Evolutionary conservation across 2,797 vertebrate genomes (phyloP).

Genomic region (Premnoplex brunnescens): DNA sequence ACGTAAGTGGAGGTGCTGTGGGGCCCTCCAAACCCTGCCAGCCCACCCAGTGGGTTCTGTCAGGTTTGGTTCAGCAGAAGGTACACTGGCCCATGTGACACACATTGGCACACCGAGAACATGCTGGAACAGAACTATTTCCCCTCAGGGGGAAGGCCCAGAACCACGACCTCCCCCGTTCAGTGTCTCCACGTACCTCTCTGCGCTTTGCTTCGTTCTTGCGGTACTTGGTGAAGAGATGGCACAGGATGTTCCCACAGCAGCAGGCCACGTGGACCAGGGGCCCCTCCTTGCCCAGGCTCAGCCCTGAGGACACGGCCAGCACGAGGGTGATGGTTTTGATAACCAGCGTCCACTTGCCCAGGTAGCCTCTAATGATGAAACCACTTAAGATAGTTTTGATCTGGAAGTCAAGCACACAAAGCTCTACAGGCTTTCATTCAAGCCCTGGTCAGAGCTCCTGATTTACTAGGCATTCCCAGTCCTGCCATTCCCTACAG

Average conservation of each 20-base stretch:
- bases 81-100: not conserved
- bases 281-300: constrained; percentile 94
- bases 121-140: not conserved
- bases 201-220: constrained; percentile 95
- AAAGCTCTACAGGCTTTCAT: constrained; percentile 64
- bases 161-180: not conserved
- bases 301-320: constrained; percentile 93
- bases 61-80: not conserved
- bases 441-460: constrained; percentile 42
- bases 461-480: not conserved
- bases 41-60: not conserved
- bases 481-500: not conserved
- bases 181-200: constrained; percentile 78
- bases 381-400: constrained; percentile 98
- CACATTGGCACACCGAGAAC: not conserved
- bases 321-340: constrained; percentile 95
- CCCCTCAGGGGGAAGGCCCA: not conserved
- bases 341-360: constrained; percentile 95
- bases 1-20: not conserved
- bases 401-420: constrained; percentile 84
- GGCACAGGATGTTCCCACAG: constrained; percentile 94
- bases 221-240: constrained; percentile 94
- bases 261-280: constrained; percentile 97
- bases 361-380: constrained; percentile 96
- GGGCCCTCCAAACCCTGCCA: not conserved